Evolutionary conservation across 2,797 vertebrate species (phyloP), one percentile per base, ranked within the genome.

Genomic region (Prionace glauca): DNA sequence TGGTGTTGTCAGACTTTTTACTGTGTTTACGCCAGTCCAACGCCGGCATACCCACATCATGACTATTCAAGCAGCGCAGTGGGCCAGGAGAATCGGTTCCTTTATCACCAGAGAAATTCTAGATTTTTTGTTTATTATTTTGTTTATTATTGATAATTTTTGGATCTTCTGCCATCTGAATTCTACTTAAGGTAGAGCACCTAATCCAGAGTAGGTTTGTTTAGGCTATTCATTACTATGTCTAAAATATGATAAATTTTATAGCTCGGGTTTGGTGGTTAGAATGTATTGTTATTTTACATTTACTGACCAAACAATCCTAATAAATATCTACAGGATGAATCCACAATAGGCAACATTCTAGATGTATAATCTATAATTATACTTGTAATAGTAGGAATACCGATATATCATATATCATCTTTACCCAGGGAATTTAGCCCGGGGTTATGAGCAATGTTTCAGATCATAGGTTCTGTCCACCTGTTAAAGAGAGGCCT

Each of bases 381-480:
- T 36, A 67, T 41, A 20, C n/a, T 41, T 91, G 60, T 14, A 9
- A 8, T 10, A 65, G 88, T 91, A 91, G 18, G n/a, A n/a, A n/a
- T 67, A 67, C 1, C 9, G 41, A 56, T 56, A 56, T 56, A 56
- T 56, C 50, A 67, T 92, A 8, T 92, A 36, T 18, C n/a, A 20
- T 18, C 32, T 20, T 65, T 67, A 67, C 9, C 62, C 62, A 67
- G 62, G 36, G 18, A 18, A 36, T 67, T 92, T 92, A 62, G 60
- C n/a, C n/a, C 9, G 32, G 90, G 22, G 20, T 67, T 65, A 92
- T 36, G n/a, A 67, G 9, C 62, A 92, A 24, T 92, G 90, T 32
- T 92, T 92, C n/a, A 67, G 90, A 67, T 9, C n/a, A 36, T 92
- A 92, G 90, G n/a, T 67, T 90, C 60, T 67, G 90, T 92, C n/a